phyloP scores from a whole-genome alignment of 2,888 invertebrate genomes.

The Resseliella maxima region DNA sequence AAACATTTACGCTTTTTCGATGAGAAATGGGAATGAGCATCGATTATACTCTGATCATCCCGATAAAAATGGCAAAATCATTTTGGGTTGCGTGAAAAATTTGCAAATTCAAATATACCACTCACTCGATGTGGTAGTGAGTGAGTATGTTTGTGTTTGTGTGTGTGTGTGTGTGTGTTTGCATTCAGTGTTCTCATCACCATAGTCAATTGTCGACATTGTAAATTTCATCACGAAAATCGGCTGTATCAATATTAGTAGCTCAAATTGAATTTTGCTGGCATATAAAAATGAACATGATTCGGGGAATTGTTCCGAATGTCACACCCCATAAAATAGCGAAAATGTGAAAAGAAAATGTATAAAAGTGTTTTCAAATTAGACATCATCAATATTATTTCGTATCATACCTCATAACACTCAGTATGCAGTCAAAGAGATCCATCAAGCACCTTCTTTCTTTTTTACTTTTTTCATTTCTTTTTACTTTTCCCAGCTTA shows the following conservation, averaged over 20 bases:
- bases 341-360: neutral
- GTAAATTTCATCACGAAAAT: neutral
- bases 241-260: conserved; percentile 9
- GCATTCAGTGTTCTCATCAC: too few relatives aligned
- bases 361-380: neutral
- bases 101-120: neutral
- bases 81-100: conserved; percentile 39
- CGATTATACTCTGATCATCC: conserved; percentile 20
- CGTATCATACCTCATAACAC: neutral
- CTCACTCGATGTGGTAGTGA: neutral
- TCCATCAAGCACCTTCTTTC: neutral
- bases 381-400: conserved; percentile 28
- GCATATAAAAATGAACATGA: neutral
- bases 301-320: neutral
- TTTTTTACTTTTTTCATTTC: neutral
- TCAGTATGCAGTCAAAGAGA: neutral
- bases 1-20: neutral
- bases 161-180: neutral
- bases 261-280: neutral
- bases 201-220: neutral
- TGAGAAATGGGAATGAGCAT: conserved; percentile 23
- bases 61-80: neutral
- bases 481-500: too few relatives aligned
- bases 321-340: neutral
- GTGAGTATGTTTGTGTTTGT: neutral